Evolutionary conservation across 2,113 vertebrate species (phyloP).

Genomic region (Odocoileus virginianus): DNA sequence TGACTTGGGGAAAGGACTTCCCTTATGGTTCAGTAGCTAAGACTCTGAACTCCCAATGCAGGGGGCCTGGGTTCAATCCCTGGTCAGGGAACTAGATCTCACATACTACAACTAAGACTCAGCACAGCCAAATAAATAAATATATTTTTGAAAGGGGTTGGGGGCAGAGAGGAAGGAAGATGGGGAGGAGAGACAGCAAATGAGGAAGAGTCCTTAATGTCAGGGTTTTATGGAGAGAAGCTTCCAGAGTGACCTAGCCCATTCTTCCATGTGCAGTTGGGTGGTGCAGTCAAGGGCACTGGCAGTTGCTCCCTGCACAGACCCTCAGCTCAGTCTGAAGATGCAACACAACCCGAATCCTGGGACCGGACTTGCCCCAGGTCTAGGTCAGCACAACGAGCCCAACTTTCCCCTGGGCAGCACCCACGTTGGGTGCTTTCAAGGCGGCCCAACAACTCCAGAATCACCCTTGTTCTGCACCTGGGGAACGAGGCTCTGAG

Average conservation of each 20-base stretch:
- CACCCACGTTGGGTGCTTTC: background rate
- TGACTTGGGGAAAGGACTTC: background rate
- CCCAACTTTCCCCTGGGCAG: rapidly evolving
- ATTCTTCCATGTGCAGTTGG: rapidly evolving
- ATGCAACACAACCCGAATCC: rapidly evolving
- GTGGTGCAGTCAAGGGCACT: rapidly evolving
- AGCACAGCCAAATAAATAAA: background rate
- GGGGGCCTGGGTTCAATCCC: background rate
- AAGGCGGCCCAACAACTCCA: rapidly evolving
- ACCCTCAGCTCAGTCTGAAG: background rate
- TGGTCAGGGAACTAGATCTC: background rate
- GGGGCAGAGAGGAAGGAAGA: background rate
- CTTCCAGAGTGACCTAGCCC: background rate
- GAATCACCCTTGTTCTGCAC: background rate
- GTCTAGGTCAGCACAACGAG: rapidly evolving
- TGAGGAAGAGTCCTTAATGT: background rate
- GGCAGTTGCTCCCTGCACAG: background rate
- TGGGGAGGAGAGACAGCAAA: background rate
- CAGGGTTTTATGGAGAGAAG: background rate
- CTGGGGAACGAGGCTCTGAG: background rate
- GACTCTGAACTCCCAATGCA: background rate
- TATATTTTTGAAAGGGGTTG: background rate
- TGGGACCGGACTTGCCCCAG: rapidly evolving
- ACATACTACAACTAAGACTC: background rate
- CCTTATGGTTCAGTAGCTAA: background rate